Evolutionary conservation across 1,140 invertebrate species (phyloP), one percentile per base, ranked within the genome.

Genomic region (Platorchestia sp.): DNA sequence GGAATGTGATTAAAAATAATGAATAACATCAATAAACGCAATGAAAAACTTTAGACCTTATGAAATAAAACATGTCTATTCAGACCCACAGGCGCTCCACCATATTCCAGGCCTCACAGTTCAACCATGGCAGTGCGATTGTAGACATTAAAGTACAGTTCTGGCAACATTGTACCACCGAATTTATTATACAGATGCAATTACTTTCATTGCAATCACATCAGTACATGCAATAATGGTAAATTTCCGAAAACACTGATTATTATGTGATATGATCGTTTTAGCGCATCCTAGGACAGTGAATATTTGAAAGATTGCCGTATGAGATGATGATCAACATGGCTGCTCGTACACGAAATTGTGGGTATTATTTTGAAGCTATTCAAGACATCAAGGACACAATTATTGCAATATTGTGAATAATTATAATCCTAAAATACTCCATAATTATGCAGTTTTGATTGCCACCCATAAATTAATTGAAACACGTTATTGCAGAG

Each of bases 51-150:
- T 36, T 3, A 3, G 36, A 22, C 19, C 47, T 75, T 1, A 75
- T 36, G 36, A 75, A 27, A 75, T 75, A 10, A 10, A 3, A 75
- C 14, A 3, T 36, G 7, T 27, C 59, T 75, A 22, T 36, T 27
- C 36, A 75, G 14, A 10, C 7, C 59, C 59, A 3, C 14, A 22
- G 1, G 59, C 41, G 36, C 22, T 14, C 41, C 41, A 44, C 87
- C 87, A 42, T 42, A 89, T 42, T 89, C 87, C 43, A 89, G 7
- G 41, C n/a, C 43, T 44, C n/a, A 5, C 87, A 89, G 87, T 89
- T 89, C 87, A 44, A 27, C 42, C n/a, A 89, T 89, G 87, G 87
- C 87, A 89, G 87, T 89, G 87, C 87, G 27, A 36, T 42, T 89
- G 87, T 41, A 44, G 87, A 89, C 87, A 89, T 42, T 42, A 89